Percentiles rank a stretch among this genome's conserved stretches.
Evolutionary conservation across 2,797 vertebrate genomes (phyloP).

Genomic region (Pelochelys cantorii): DNA sequence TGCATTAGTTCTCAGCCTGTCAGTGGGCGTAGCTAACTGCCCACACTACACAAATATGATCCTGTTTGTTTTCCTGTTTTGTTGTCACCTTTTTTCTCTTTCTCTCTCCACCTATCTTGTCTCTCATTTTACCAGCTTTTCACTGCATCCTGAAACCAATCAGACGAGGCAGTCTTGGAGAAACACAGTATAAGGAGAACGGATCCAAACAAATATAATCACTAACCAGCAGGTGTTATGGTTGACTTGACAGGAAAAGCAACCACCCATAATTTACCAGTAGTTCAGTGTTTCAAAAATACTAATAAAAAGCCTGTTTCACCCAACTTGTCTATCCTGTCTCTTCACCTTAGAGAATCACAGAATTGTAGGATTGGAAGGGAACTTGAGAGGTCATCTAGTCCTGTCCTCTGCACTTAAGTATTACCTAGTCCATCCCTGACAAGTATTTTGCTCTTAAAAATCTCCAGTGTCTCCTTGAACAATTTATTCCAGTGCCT

Average conservation of each 20-base stretch:
- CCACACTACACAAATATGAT: background rate
- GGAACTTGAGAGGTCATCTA: too few relatives aligned
- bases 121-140: background rate
- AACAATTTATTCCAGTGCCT: too few relatives aligned
- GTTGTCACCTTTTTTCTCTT: background rate
- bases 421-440: too few relatives aligned
- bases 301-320: background rate
- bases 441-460: too few relatives aligned
- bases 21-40: background rate
- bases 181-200: background rate
- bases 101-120: background rate
- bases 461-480: too few relatives aligned
- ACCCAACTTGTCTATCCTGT: background rate
- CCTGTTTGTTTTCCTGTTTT: background rate
- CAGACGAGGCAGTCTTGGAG: too few relatives aligned
- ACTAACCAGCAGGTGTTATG: background rate
- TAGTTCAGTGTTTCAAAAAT: background rate
- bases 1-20: background rate
- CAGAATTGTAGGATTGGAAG: too few relatives aligned
- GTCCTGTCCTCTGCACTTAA: too few relatives aligned
- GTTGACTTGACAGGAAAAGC: background rate
- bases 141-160: background rate
- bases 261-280: background rate
- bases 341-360: background rate
- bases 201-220: background rate